Conservation (phyloP, 2,797 vertebrate genomes). For the Enteromius mattozi region DNA sequence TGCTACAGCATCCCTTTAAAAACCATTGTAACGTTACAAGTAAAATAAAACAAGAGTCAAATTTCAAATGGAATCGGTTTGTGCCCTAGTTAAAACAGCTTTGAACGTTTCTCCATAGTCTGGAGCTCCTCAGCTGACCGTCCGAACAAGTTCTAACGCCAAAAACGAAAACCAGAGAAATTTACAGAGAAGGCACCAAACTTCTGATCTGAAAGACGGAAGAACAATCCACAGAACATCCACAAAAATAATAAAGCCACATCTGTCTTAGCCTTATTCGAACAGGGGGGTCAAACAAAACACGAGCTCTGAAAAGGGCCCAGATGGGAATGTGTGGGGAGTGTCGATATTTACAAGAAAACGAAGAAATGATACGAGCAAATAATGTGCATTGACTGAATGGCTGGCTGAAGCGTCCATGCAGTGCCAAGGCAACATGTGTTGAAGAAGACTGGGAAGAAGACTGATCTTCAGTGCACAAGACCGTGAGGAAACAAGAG, state of each 20-base stretch:
- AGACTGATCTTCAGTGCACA: constrained; percentile 64
- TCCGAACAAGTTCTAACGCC: constrained; percentile 7
- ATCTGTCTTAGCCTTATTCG: constrained; percentile 32
- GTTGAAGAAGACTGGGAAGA: constrained; percentile 63
- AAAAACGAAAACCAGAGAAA: constrained; percentile 7
- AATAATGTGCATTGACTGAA: constrained; percentile 54
- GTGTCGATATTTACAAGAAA: not conserved
- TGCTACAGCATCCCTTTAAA: constrained; percentile 48
- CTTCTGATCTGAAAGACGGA: constrained; percentile 56
- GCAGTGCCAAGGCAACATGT: constrained; percentile 64
- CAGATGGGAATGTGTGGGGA: constrained; percentile 5
- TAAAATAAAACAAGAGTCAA: constrained; percentile 28
- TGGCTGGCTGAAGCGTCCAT: constrained; percentile 58
- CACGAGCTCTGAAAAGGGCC: constrained; percentile 17
- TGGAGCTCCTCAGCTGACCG: constrained; percentile 18
- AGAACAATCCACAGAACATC: constrained; percentile 49
- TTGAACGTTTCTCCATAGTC: not conserved
- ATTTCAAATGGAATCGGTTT: constrained; percentile 26
- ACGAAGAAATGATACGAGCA: constrained; percentile 42
- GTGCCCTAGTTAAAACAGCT: constrained; percentile 39
- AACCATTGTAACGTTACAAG: not conserved
- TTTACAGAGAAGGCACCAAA: constrained; percentile 78
- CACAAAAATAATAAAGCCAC: constrained; percentile 44
- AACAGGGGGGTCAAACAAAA: constrained; percentile 10
- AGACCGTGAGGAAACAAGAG: constrained; percentile 52